A percentile compares a stretch with the other conserved stretches of the same genome.
Conservation (phyloP, 2,797 vertebrate genomes). For the Menidia menidia region DNA sequence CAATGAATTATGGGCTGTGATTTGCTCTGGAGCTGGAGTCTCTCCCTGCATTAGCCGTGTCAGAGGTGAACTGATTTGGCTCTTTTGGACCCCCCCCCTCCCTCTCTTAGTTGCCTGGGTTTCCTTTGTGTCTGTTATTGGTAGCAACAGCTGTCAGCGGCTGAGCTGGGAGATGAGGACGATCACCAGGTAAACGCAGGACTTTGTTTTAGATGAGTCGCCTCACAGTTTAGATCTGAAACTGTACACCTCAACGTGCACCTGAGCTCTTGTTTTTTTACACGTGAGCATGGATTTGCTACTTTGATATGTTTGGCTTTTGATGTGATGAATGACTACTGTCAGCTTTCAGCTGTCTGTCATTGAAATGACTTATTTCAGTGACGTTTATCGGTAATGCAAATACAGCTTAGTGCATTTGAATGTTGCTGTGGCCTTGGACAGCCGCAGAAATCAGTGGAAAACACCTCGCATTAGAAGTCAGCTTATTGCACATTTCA, state of each 20-base stretch:
- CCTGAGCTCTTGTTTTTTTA: not conserved
- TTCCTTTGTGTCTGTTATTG: slow-evolving; percentile 44
- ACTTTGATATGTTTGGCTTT: not conserved
- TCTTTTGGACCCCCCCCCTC: slow-evolving; percentile 2
- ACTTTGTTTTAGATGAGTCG: not conserved
- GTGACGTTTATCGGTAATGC: slow-evolving; percentile 1
- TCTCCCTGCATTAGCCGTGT: slow-evolving; percentile 32
- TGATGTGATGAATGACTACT: not conserved
- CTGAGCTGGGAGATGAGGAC: slow-evolving; percentile 5
- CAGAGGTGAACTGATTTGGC: slow-evolving; percentile 30
- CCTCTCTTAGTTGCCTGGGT: slow-evolving; percentile 32
- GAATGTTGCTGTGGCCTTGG: not conserved
- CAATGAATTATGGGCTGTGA: slow-evolving; percentile 58
- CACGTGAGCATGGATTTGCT: not conserved
- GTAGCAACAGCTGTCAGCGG: slow-evolving; percentile 25
- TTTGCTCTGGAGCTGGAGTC: slow-evolving; percentile 34
- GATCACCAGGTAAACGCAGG: not conserved
- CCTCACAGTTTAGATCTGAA: not conserved
- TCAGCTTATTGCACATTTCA: slow-evolving; percentile 57
- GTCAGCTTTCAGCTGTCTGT: not conserved
- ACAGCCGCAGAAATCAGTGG: not conserved
- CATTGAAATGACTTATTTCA: not conserved
- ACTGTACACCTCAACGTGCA: not conserved
- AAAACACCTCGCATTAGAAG: slow-evolving; percentile 33
- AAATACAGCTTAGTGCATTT: slow-evolving; percentile 5